Evolutionary conservation across 2,797 vertebrate species (phyloP), one percentile per base, ranked within the genome.

Genomic region (Cirrhinus mrigala): DNA sequence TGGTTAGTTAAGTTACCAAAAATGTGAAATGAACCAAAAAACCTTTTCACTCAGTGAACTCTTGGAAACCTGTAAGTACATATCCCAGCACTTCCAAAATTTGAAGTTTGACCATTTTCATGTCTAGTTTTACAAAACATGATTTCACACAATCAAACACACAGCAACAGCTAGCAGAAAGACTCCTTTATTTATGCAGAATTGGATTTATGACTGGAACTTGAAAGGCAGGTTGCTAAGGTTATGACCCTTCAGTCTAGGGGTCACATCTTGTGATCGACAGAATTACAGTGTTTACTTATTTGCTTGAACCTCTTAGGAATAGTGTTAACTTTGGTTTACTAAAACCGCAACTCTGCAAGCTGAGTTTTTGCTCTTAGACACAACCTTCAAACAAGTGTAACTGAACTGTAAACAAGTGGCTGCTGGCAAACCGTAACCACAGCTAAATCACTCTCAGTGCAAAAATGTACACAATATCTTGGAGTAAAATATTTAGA

Each of bases 401-500:
- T 20, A 12, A 46, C 40, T 52, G 46, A 50, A 50, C 77, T 79
- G 40, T 66, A 0, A 66, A 69, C 48, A 12, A 18, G 50, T 22
- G 10, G 3, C 14, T 40, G 15, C 15, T n/a, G 24, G 10, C 52
- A n/a, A 56, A 40, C 22, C 16, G 3, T 44, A 44, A 44, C 44
- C 44, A 46, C 44, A 73, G 44, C 2, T 3, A 7, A 48, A 52
- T 48, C 1, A 52, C 3, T 74, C 0, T n/a, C n/a, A n/a, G n/a
- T n/a, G n/a, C n/a, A n/a, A n/a, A n/a, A n/a, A n/a, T n/a, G n/a
- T n/a, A n/a, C n/a, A n/a, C n/a, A n/a, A n/a, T n/a, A n/a, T n/a
- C n/a, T n/a, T n/a, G n/a, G n/a, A n/a, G n/a, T n/a, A 5, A 18
- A n/a, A 77, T 10, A 3, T 80, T 82, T 54, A 64, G 77, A 64